These are phyloP conservation scores for Periparus ater DNA, from an alignment of 2,797 vertebrate species.

Conservation along the genomic window DNA sequence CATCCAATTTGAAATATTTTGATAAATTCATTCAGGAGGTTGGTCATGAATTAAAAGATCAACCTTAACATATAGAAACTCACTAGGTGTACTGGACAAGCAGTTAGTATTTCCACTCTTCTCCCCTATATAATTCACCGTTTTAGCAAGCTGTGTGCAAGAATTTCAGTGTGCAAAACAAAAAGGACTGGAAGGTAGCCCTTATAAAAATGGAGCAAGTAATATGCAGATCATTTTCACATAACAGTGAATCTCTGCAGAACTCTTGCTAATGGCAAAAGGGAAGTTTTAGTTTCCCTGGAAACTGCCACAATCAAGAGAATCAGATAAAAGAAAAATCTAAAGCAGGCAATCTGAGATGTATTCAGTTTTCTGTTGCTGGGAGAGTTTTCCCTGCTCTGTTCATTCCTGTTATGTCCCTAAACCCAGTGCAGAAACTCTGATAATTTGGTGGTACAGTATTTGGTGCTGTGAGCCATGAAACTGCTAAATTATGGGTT, in stretches of 20 bases:
- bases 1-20: not conserved
- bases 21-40: not conserved
- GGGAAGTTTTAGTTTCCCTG: slow-evolving; percentile 36
- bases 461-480: not conserved
- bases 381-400: not conserved
- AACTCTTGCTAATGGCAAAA: not conserved
- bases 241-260: not conserved
- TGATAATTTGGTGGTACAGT: not conserved
- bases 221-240: not conserved
- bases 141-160: not conserved
- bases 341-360: not conserved
- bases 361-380: not conserved
- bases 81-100: not conserved
- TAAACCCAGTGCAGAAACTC: not conserved
- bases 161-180: not conserved
- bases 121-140: not conserved
- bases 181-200: not conserved
- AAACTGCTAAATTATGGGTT: not conserved
- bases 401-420: not conserved
- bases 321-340: not conserved
- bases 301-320: slow-evolving; percentile 40
- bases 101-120: not conserved
- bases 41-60: not conserved
- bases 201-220: not conserved
- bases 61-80: not conserved